These are phyloP conservation scores for Pangasius krempfi DNA, from an alignment of 2,797 vertebrate genomes.

Conservation along the genomic window DNA sequence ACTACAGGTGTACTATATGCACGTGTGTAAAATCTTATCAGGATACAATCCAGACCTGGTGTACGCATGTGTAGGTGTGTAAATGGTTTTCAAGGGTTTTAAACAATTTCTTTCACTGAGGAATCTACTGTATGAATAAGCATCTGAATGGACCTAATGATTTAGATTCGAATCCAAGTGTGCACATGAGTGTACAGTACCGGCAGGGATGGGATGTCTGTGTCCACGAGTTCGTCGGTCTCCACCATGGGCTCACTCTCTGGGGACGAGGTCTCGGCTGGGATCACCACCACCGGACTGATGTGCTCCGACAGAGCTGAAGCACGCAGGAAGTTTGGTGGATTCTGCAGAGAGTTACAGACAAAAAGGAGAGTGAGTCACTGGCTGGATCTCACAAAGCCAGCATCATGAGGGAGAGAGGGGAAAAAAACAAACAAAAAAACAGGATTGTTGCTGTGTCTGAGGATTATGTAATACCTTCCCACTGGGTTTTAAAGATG, in stretches of 20 bases:
- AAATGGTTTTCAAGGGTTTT: not conserved
- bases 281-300: slow-evolving; percentile 96
- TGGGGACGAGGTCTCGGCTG: slow-evolving; percentile 87
- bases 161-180: not conserved
- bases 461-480: slow-evolving; percentile 30
- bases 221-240: slow-evolving; percentile 93
- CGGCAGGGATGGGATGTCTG: slow-evolving; percentile 82
- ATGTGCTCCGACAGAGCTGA: slow-evolving; percentile 96
- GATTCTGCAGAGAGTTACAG: slow-evolving; percentile 76
- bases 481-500: slow-evolving; percentile 19
- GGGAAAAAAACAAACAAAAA: not conserved
- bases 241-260: slow-evolving; percentile 90
- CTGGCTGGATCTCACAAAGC: not conserved
- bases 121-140: not conserved
- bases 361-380: not conserved
- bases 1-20: not conserved
- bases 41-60: not conserved
- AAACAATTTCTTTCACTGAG: not conserved
- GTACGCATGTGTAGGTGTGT: not conserved
- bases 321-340: slow-evolving; percentile 95
- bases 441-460: slow-evolving; percentile 10
- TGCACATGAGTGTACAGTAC: slow-evolving; percentile 63
- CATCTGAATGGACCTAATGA: not conserved
- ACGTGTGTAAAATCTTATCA: not conserved
- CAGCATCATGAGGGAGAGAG: not conserved